phyloP scores from a whole-genome alignment of 2,888 invertebrate species.

The Pristionchus entomophagus region DNA sequence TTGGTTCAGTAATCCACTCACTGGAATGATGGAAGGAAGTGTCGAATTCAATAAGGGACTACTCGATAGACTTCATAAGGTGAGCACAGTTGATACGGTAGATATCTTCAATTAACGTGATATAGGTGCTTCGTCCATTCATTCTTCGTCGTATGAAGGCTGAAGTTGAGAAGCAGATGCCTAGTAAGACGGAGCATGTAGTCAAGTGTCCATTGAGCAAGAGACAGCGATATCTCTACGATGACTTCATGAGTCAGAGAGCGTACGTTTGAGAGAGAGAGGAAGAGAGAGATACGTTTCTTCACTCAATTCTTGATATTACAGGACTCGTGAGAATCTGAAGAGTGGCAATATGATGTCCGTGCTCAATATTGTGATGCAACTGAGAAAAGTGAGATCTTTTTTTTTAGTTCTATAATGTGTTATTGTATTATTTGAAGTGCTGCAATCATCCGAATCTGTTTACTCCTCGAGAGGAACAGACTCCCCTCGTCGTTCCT shows the following conservation, averaged over 20 bases:
- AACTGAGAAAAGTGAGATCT: slow-evolving; percentile 84
- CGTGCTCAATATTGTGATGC: slow-evolving; percentile 97
- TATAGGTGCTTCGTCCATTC: slow-evolving; percentile 90
- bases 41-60: slow-evolving; percentile 91
- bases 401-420: not conserved
- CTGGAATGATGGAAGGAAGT: slow-evolving; percentile 94
- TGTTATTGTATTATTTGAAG: slow-evolving; percentile 40
- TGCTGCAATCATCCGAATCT: slow-evolving; percentile 96
- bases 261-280: slow-evolving; percentile 8
- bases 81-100: not conserved
- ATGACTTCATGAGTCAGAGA: slow-evolving; percentile 98
- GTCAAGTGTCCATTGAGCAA: slow-evolving; percentile 93
- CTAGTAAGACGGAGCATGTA: slow-evolving; percentile 95
- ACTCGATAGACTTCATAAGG: slow-evolving; percentile 90
- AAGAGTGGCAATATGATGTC: slow-evolving; percentile 92
- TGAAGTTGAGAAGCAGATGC: slow-evolving; percentile 97
- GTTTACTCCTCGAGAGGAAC: slow-evolving; percentile 94
- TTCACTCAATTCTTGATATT: not conserved
- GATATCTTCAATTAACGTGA: not conserved
- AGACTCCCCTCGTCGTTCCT: slow-evolving; percentile 85
- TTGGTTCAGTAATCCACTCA: slow-evolving; percentile 98
- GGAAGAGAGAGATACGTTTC: not conserved
- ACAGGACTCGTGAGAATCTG: slow-evolving; percentile 92
- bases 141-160: slow-evolving; percentile 90
- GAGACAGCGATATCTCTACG: slow-evolving; percentile 95